Conservation (phyloP, 35 echinoderm and acorn worm genomes). For the Apostichopus parvimensis region DNA sequence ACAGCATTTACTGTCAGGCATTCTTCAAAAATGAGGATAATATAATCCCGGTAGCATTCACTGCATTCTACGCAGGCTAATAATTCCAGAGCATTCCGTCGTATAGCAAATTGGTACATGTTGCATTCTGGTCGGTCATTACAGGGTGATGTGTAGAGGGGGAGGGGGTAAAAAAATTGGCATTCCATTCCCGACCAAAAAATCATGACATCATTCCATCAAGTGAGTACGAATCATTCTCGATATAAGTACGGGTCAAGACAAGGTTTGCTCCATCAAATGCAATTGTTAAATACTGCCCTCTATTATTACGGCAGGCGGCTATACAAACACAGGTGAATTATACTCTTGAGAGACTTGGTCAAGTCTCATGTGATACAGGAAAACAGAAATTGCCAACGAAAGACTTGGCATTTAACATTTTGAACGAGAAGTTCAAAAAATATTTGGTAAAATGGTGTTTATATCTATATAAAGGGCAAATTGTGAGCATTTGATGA, state of each 20-base stretch:
- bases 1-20: constrained; percentile 3
- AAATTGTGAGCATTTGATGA: too few species aligned
- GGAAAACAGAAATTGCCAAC: too few species aligned
- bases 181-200: neutral
- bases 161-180: neutral
- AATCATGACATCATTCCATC: neutral
- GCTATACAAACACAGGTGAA: too few species aligned
- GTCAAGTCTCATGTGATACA: too few species aligned
- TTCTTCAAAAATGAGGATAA: constrained; percentile 16
- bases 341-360: too few species aligned
- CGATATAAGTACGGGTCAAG: neutral
- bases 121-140: constrained; percentile 5
- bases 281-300: neutral
- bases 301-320: too few species aligned
- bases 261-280: neutral
- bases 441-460: too few species aligned
- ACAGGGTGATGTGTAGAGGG: neutral
- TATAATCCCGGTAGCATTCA: neutral
- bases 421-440: too few species aligned
- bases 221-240: constrained; percentile 6
- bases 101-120: neutral
- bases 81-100: neutral
- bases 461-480: too few species aligned
- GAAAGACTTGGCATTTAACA: too few species aligned
- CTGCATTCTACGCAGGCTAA: constrained; percentile 17